Conservation (phyloP, 2,797 vertebrate genomes). For the Gambelia wislizenii region DNA sequence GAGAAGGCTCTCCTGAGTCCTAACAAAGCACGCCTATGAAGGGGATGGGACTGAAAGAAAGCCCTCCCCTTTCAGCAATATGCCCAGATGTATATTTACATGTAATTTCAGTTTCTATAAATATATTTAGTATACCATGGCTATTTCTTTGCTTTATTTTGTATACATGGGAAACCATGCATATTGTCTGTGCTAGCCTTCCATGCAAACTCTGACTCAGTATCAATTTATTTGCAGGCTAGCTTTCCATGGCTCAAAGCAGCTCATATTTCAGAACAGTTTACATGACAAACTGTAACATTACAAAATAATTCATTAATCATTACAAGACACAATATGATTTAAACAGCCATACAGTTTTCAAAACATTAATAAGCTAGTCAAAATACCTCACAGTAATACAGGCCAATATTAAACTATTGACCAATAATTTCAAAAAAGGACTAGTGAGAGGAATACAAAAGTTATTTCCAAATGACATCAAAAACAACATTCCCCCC, state of each 20-base stretch:
- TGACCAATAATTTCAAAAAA: not conserved
- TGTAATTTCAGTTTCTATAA: not conserved
- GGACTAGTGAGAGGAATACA: not conserved
- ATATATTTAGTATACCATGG: not conserved
- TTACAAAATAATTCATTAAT: not conserved
- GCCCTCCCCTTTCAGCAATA: not conserved
- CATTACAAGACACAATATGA: not conserved
- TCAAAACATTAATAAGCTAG: not conserved
- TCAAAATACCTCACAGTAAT: not conserved
- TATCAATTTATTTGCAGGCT: not conserved
- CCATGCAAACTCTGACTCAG: not conserved
- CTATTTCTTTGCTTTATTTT: not conserved
- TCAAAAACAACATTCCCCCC: too few relatives aligned
- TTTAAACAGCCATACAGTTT: not conserved
- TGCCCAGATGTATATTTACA: not conserved
- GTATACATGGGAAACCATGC: not conserved
- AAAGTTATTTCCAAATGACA: not conserved
- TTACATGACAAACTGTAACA: not conserved
- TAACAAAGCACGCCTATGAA: too few relatives aligned
- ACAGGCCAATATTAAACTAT: not conserved
- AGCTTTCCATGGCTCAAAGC: not conserved
- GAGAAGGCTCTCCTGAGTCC: too few relatives aligned
- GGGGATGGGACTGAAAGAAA: too few relatives aligned
- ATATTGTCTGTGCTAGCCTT: not conserved
- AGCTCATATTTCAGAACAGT: not conserved